Base-by-base conservation (phyloP, 2,888 invertebrate genomes). In the Hanleya hanleyi region DNA sequence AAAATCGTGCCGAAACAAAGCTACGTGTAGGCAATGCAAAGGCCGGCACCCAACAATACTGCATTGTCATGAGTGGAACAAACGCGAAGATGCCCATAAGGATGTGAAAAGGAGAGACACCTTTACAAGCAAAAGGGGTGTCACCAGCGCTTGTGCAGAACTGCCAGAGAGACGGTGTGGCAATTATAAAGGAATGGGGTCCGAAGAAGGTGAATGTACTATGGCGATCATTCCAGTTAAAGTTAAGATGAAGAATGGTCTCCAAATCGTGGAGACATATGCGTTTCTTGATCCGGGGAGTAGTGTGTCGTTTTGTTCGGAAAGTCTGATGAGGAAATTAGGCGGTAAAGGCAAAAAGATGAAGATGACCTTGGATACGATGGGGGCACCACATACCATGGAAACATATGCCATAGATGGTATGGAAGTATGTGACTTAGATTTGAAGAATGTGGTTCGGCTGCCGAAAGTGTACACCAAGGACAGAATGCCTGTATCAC, bases 391-490 rank as follows among this genome's bases (percentile, higher is more conserved):
- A 12, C 62, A 64, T n/a, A n/a, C 64, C 9, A 36, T 71, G 65
- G 2, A 35, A 22, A 51, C 73, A 1, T 33, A 67, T 22, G 22
- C 62, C 2, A 9, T 77, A 2, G 64, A 29, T n/a, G 66, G 61
- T 9, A 29, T 74, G 15, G 69, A 72, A 37, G 26, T 72, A 12
- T 47, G 64, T 38, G 67, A 74, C 33, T 22, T 51, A 0, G 3
- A 69, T 18, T 67, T 67, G 70, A 41, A 64, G 3, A 38, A 70
- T 33, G 7, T 36, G 38, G 38, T 77, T 4, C 29, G 70, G 12
- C 50, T 77, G 15, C 75, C 70, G 5, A 49, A 37, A 29, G 66
- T 69, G 3, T 77, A 67, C 62, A 70, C 72, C 3, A 70, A 72
- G 50, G 66, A 75, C 26, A 35, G 51, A 15, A 70, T 77, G 68